Conservation (phyloP, 1,140 invertebrate genomes). For the Philotrypesis tridentata region DNA sequence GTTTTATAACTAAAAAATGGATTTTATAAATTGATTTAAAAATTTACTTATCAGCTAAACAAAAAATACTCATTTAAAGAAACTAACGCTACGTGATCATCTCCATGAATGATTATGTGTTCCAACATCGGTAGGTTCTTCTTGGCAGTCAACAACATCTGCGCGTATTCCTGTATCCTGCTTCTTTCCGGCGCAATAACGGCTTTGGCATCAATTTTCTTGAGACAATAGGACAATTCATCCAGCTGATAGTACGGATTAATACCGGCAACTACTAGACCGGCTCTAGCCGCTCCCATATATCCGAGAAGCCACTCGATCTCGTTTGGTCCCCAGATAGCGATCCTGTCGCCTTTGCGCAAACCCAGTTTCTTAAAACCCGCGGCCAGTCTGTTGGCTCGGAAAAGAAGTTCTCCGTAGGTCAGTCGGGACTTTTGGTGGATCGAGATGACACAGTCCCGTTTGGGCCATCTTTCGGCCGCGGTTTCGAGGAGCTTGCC, state of each 20-base stretch:
- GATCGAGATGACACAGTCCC: constrained; percentile 77
- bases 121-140: constrained; percentile 68
- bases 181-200: constrained; percentile 81
- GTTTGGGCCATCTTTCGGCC: constrained; percentile 75
- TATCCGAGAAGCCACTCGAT: constrained; percentile 83
- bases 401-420: constrained; percentile 77
- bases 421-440: constrained; percentile 77
- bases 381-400: constrained; percentile 86
- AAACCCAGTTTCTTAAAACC: constrained; percentile 86
- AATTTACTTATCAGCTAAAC: no score
- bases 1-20: no score
- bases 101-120: constrained; percentile 75
- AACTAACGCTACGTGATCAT: constrained; percentile 70
- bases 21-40: no score
- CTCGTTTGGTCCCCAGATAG: constrained; percentile 90
- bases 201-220: constrained; percentile 84
- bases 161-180: constrained; percentile 83
- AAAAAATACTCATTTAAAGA: no score
- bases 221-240: constrained; percentile 87
- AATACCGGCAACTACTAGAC: constrained; percentile 87
- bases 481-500: constrained; percentile 77
- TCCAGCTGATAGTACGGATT: constrained; percentile 87
- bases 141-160: constrained; percentile 75
- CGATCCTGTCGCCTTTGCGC: constrained; percentile 86
- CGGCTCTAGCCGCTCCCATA: constrained; percentile 86